A percentile compares a stretch with the other conserved stretches of the same genome.
These are phyloP conservation scores for Engraulis encrasicolus DNA, from an alignment of 2,113 vertebrate genomes.

Conservation along the genomic window DNA sequence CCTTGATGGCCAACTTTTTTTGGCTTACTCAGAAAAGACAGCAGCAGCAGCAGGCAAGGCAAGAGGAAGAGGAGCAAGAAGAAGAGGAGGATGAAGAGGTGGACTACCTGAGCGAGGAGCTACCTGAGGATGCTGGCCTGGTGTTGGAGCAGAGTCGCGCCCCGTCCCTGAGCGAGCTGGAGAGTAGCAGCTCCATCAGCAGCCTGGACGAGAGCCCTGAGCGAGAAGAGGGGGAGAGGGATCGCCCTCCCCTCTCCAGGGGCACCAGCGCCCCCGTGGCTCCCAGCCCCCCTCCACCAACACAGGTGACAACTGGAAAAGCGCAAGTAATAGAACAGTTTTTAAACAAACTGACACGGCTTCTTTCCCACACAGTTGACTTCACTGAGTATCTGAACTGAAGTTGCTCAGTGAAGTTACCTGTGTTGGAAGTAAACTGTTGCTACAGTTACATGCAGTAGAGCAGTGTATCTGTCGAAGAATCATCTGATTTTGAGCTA, in stretches of 20 bases:
- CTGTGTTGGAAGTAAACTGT: too few species aligned
- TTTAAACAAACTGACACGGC: too few species aligned
- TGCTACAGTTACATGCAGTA: too few species aligned
- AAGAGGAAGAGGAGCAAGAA: background rate
- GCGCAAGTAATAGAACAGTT: too few species aligned
- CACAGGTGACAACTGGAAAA: too few species aligned
- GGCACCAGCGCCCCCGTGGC: slow-evolving; percentile 45
- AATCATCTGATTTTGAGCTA: too few species aligned
- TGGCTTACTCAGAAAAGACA: background rate
- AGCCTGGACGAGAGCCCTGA: slow-evolving; percentile 66
- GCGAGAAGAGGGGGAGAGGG: too few species aligned
- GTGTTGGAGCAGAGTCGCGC: slow-evolving; percentile 54
- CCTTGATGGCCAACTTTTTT: too few species aligned
- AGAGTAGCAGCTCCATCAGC: slow-evolving; percentile 75
- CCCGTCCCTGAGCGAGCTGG: slow-evolving; percentile 68
- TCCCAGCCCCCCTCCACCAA: background rate
- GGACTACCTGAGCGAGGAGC: slow-evolving; percentile 24
- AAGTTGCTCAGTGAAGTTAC: too few species aligned
- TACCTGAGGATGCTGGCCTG: slow-evolving; percentile 44
- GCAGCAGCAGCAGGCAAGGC: background rate
- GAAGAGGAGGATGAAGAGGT: slow-evolving; percentile 35
- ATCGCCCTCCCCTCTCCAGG: slow-evolving; percentile 47
- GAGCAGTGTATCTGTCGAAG: too few species aligned
- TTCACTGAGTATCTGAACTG: too few species aligned
- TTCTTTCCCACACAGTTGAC: too few species aligned